These are phyloP conservation scores for Willisornis vidua DNA, from an alignment of 2,113 vertebrate species.

Conservation along the genomic window DNA sequence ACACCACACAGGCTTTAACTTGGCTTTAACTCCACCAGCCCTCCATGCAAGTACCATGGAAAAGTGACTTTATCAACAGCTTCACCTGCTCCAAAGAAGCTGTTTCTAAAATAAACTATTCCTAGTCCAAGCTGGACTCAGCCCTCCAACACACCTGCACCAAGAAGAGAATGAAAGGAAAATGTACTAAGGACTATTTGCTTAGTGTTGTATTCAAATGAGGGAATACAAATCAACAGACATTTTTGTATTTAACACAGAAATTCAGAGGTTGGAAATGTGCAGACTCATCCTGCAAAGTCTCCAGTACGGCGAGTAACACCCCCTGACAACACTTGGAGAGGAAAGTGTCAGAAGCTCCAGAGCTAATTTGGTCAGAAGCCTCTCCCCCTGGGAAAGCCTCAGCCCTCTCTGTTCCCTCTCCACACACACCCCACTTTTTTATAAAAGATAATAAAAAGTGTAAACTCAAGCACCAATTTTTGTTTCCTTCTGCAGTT, in stretches of 20 bases:
- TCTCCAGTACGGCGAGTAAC: neutral
- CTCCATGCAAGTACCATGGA: neutral
- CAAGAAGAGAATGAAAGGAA: neutral
- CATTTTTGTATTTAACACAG: fast-evolving
- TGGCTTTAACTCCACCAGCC: neutral
- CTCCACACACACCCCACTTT: neutral
- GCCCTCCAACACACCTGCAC: neutral
- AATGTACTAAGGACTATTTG: neutral
- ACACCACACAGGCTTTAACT: neutral
- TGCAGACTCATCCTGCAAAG: neutral
- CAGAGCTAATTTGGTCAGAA: neutral
- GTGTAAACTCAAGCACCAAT: neutral
- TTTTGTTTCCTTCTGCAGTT: neutral
- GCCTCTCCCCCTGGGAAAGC: neutral
- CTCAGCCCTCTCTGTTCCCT: neutral
- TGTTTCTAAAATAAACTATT: neutral
- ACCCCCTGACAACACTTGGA: neutral
- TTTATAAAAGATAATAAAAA: neutral
- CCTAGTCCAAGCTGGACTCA: neutral
- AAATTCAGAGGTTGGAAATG: neutral
- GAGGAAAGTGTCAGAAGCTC: neutral
- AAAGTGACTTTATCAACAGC: neutral
- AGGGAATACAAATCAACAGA: neutral
- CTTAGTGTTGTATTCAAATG: fast-evolving
- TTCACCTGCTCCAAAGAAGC: neutral